These are phyloP conservation scores for Yponomeuta cagnagella DNA, from an alignment of 2,888 invertebrate genomes.

Conservation along the genomic window DNA sequence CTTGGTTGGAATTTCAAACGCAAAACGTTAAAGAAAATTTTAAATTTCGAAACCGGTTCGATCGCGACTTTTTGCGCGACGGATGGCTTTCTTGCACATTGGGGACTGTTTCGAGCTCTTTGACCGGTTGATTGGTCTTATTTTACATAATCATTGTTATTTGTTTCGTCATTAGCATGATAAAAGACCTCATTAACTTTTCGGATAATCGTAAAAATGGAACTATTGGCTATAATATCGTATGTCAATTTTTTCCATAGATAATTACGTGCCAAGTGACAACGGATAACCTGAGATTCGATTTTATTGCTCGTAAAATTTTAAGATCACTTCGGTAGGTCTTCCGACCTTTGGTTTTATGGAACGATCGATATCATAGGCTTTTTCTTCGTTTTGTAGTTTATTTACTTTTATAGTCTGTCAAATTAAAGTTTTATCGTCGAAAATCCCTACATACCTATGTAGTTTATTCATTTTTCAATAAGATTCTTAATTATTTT, in stretches of 20 bases:
- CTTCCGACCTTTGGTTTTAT: conserved; percentile 38
- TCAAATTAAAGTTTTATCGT: conserved; percentile 12
- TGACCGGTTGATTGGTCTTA: conserved; percentile 31
- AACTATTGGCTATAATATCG: conserved; percentile 70
- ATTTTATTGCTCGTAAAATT: conserved; percentile 69
- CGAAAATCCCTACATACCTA: neutral
- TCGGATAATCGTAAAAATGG: conserved; percentile 54
- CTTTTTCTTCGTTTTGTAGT: conserved; percentile 27
- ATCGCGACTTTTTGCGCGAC: conserved; percentile 33
- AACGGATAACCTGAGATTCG: conserved; percentile 30
- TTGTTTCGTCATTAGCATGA: conserved; percentile 7
- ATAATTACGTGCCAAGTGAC: conserved; percentile 31
- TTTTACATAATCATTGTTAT: conserved; percentile 12
- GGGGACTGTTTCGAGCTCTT: neutral
- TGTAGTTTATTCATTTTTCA: conserved; percentile 8
- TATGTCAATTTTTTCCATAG: conserved; percentile 49
- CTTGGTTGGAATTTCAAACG: conserved; percentile 65
- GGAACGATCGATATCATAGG: conserved; percentile 44
- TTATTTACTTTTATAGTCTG: conserved; percentile 38
- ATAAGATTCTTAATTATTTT: conserved; percentile 1
- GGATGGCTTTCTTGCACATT: conserved; percentile 21
- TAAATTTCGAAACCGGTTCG: conserved; percentile 45
- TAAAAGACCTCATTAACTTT: conserved; percentile 6
- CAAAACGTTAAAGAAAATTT: conserved; percentile 30
- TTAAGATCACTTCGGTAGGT: conserved; percentile 55